Evolutionary conservation across 2,113 vertebrate genomes (phyloP).

Genomic region (Arenaria interpres): DNA sequence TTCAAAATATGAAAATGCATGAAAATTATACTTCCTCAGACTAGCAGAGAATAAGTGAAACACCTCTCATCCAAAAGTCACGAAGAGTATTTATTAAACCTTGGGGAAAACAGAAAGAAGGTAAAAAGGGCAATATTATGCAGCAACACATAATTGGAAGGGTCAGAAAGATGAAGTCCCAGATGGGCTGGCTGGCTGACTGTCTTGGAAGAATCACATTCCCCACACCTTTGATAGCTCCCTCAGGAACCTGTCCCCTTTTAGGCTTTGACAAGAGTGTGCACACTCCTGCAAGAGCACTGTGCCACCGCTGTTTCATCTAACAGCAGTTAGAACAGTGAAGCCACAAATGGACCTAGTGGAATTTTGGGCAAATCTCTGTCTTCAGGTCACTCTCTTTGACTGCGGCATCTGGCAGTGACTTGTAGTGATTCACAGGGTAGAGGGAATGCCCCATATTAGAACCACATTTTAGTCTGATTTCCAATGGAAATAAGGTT

Average conservation of each 20-base stretch:
- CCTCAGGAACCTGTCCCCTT: neutral
- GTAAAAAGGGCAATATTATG: neutral
- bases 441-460: neutral
- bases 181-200: neutral
- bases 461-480: neutral
- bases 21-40: neutral
- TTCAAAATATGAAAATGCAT: neutral
- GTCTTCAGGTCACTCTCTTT: neutral
- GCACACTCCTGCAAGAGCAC: fast-evolving
- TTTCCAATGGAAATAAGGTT: neutral
- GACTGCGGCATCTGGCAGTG: neutral
- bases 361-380: neutral
- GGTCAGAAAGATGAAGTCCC: neutral
- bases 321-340: neutral
- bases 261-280: neutral
- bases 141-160: neutral
- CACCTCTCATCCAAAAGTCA: neutral
- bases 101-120: neutral
- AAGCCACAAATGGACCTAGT: neutral
- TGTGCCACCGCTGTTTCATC: neutral
- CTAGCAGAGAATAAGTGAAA: neutral
- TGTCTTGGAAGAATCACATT: neutral
- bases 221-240: neutral
- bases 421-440: neutral
- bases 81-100: neutral